These are phyloP conservation scores for Anas acuta DNA, from an alignment of 2,797 vertebrate genomes.

Conservation along the genomic window DNA sequence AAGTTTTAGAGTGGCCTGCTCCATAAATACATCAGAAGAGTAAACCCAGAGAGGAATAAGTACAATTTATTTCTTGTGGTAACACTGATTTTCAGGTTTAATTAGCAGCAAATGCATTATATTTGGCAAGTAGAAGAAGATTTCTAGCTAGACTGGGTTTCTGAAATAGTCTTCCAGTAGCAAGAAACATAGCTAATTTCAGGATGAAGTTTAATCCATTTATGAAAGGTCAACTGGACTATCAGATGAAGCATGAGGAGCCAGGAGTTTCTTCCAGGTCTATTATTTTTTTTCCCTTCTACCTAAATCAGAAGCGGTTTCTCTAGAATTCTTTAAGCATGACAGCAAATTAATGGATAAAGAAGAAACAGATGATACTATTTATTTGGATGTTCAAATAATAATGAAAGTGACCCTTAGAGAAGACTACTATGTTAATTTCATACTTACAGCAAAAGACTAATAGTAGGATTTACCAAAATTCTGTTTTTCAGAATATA, in stretches of 20 bases:
- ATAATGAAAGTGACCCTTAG: neutral
- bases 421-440: neutral
- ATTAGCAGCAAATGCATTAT: neutral
- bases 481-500: neutral
- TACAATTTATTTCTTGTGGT: neutral
- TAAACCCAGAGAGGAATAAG: neutral
- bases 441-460: neutral
- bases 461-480: neutral
- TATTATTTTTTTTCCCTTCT: neutral
- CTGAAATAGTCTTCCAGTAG: conserved; percentile 7
- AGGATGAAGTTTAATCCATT: neutral
- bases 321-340: neutral
- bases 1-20: neutral
- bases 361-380: conserved; percentile 3
- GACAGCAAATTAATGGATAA: neutral
- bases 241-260: neutral
- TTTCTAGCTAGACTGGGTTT: neutral
- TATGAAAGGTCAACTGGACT: neutral
- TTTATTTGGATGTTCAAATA: conserved; percentile 1
- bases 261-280: neutral
- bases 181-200: neutral
- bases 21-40: neutral
- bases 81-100: neutral
- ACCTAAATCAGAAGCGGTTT: neutral
- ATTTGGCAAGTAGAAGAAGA: neutral